These are phyloP conservation scores for Chrysina gloriosa DNA, from an alignment of 2,888 invertebrate genomes.

Conservation along the genomic window DNA sequence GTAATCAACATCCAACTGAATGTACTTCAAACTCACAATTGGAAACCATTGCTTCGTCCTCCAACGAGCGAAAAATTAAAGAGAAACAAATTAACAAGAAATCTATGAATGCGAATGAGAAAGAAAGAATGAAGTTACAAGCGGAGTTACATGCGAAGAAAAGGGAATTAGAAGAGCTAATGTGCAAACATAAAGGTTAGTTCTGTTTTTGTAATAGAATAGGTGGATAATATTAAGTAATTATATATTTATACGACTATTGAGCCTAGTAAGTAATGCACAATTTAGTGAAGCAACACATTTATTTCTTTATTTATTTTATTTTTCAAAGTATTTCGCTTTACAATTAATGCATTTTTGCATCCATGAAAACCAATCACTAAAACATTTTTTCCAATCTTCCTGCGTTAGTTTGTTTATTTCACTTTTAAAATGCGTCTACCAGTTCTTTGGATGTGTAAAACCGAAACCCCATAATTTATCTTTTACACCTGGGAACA, in stretches of 20 bases:
- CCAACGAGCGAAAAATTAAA: slow-evolving; percentile 53
- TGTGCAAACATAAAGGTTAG: slow-evolving; percentile 71
- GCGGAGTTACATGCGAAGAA: slow-evolving; percentile 73
- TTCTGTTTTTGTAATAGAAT: background rate
- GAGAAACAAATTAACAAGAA: slow-evolving; percentile 62
- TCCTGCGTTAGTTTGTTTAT: too few relatives aligned
- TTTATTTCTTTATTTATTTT: background rate
- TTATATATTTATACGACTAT: too few relatives aligned
- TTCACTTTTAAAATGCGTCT: too few relatives aligned
- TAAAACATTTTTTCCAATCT: background rate
- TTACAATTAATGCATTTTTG: too few relatives aligned
- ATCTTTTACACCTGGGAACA: too few relatives aligned
- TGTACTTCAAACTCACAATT: slow-evolving; percentile 42
- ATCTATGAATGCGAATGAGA: slow-evolving; percentile 51
- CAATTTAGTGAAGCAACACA: background rate
- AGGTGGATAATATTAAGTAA: background rate
- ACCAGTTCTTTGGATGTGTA: too few relatives aligned
- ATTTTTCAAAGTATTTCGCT: too few relatives aligned
- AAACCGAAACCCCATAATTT: too few relatives aligned
- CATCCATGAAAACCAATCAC: too few relatives aligned
- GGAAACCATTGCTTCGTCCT: slow-evolving; percentile 52
- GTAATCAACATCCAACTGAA: slow-evolving; percentile 42
- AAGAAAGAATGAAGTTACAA: slow-evolving; percentile 70
- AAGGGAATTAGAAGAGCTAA: slow-evolving; percentile 73
- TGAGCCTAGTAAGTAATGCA: too few relatives aligned